Conservation (phyloP, 2,113 vertebrate species). For the Actenoides lindsayi region DNA sequence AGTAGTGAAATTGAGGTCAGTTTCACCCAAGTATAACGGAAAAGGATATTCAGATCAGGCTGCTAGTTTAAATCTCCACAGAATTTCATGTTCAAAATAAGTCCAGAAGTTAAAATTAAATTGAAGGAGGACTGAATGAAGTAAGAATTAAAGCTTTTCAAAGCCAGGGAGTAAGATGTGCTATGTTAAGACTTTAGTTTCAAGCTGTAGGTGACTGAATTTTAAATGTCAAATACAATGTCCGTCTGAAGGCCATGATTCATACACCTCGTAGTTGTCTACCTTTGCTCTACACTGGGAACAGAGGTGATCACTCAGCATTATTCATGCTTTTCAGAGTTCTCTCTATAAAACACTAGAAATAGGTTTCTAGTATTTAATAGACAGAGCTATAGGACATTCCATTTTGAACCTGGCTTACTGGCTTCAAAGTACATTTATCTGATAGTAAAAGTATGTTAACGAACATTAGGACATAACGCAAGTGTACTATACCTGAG, state of each 20-base stretch:
- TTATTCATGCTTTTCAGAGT: background rate
- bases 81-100: background rate
- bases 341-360: background rate
- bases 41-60: background rate
- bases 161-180: background rate
- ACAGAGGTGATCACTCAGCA: background rate
- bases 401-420: background rate
- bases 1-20: background rate
- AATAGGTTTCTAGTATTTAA: background rate
- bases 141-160: background rate
- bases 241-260: background rate
- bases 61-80: background rate
- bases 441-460: background rate
- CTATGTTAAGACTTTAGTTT: background rate
- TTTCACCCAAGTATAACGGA: background rate
- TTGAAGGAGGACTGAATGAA: background rate
- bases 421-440: background rate
- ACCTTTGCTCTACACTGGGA: background rate
- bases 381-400: background rate
- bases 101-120: background rate
- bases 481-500: conserved; percentile 80
- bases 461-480: background rate
- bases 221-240: background rate
- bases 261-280: background rate
- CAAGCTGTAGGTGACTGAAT: background rate